Conservation (phyloP, 2,888 invertebrate species). For the Torymus auratus region DNA sequence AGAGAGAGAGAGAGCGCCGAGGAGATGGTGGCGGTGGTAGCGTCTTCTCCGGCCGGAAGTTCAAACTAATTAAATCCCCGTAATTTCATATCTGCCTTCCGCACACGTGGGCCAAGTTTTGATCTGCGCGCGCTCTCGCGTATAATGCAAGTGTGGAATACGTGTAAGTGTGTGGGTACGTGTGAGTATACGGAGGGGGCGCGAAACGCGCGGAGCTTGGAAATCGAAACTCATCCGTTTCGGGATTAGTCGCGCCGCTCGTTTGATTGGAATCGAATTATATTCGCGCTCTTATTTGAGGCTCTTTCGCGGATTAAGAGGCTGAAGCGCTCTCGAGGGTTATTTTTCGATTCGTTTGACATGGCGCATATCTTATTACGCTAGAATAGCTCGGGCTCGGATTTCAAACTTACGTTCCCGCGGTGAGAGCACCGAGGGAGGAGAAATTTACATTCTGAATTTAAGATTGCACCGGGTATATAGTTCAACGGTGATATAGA, state of each 20-base stretch:
- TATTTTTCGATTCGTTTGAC: no score
- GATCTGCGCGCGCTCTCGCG: neutral
- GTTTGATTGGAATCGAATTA: constrained; percentile 45
- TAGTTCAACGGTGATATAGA: no score
- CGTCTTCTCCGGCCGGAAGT: constrained; percentile 64
- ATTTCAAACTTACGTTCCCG: no score
- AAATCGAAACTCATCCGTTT: constrained; percentile 41
- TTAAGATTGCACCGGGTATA: no score
- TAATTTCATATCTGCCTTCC: constrained; percentile 75
- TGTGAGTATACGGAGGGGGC: neutral
- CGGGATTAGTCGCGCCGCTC: constrained; percentile 32
- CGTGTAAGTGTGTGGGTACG: neutral
- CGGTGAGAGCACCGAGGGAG: no score
- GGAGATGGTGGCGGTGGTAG: neutral
- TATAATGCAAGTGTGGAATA: neutral
- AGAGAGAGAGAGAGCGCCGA: constrained; percentile 64
- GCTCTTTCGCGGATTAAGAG: constrained; percentile 26
- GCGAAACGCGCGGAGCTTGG: constrained; percentile 12
- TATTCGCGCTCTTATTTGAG: constrained; percentile 19
- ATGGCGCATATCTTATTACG: no score
- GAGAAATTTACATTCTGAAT: no score
- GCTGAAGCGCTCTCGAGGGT: neutral
- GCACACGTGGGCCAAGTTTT: constrained; percentile 68
- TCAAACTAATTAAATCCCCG: constrained; percentile 75
- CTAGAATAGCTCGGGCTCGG: no score